Percentiles rank a stretch among this genome's conserved stretches.
Evolutionary conservation across 2,113 vertebrate species (phyloP).

Genomic region (Stegastes partitus): DNA sequence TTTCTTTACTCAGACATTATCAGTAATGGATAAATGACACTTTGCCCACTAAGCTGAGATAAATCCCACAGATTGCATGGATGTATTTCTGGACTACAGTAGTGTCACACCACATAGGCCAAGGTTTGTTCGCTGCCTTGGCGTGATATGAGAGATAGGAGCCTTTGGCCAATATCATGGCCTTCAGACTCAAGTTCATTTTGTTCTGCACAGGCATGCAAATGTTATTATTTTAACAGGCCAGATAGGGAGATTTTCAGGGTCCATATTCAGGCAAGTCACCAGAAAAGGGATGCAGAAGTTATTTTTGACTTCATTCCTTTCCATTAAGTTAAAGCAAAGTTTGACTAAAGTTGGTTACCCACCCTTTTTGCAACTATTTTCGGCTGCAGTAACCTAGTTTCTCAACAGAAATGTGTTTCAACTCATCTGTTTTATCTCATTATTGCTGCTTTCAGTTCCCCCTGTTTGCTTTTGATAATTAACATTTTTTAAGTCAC

Average conservation of each 20-base stretch:
- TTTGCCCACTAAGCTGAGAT: conserved; percentile 20
- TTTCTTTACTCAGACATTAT: neutral
- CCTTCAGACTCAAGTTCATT: neutral
- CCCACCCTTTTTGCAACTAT: neutral
- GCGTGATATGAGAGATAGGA: conserved; percentile 7
- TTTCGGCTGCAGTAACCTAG: conserved; percentile 4
- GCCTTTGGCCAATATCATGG: neutral
- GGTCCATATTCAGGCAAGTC: neutral
- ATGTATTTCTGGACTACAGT: neutral
- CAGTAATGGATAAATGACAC: neutral
- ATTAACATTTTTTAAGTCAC: neutral
- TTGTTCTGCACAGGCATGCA: neutral
- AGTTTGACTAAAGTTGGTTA: conserved; percentile 1
- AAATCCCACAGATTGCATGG: conserved; percentile 12
- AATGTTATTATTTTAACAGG: neutral
- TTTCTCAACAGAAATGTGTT: conserved; percentile 1
- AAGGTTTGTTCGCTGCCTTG: neutral
- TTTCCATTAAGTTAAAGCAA: conserved; percentile 13
- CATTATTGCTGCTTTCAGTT: neutral
- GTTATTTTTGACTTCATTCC: neutral
- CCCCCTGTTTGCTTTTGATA: neutral
- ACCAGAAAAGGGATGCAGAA: neutral
- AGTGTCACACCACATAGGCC: conserved; percentile 10
- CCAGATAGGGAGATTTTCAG: neutral
- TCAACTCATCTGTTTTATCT: conserved; percentile 7